These are phyloP conservation scores for Pseudomyrmex sp. DNA, from an alignment of 1,140 invertebrate genomes.

Conservation along the genomic window DNA sequence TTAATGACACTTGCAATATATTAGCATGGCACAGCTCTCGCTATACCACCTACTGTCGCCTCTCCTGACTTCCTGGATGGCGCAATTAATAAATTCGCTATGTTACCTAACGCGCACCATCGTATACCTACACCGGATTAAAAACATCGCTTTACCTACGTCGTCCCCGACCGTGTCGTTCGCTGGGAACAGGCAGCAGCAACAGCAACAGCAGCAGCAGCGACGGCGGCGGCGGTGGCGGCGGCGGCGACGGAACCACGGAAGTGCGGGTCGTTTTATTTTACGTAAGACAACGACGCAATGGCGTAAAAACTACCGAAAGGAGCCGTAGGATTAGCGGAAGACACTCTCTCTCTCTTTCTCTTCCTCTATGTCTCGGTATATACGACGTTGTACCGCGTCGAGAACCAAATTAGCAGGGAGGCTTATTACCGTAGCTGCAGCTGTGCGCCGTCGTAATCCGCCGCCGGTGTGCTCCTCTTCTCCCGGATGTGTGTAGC, in stretches of 20 bases:
- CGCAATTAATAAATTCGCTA: conserved; percentile 52
- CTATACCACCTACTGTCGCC: conserved; percentile 10
- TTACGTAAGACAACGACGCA: conserved; percentile 60
- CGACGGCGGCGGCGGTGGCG: neutral
- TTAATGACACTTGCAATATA: neutral
- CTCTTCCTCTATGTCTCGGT: neutral
- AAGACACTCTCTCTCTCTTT: neutral
- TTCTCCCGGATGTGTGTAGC: conserved; percentile 3
- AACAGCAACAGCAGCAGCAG: too few relatives aligned
- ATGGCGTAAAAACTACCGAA: conserved; percentile 55
- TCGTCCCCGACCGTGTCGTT: conserved; percentile 18
- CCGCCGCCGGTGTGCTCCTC: conserved; percentile 61
- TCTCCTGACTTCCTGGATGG: conserved; percentile 18
- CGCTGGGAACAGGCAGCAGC: conserved; percentile 2
- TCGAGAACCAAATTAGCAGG: conserved; percentile 70
- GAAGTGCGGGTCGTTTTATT: conserved; percentile 42
- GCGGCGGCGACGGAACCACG: conserved; percentile 24
- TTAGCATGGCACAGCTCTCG: neutral
- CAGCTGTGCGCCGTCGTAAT: conserved; percentile 76
- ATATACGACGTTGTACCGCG: conserved; percentile 25
- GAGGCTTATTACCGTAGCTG: conserved; percentile 74
- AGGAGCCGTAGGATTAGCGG: conserved; percentile 55
- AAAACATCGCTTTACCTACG: conserved; percentile 30
- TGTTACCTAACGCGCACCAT: conserved; percentile 8
- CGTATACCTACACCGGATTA: conserved; percentile 15